Evolutionary conservation across 2,888 invertebrate species (phyloP).

Genomic region (Tetheella fluctuosa): DNA sequence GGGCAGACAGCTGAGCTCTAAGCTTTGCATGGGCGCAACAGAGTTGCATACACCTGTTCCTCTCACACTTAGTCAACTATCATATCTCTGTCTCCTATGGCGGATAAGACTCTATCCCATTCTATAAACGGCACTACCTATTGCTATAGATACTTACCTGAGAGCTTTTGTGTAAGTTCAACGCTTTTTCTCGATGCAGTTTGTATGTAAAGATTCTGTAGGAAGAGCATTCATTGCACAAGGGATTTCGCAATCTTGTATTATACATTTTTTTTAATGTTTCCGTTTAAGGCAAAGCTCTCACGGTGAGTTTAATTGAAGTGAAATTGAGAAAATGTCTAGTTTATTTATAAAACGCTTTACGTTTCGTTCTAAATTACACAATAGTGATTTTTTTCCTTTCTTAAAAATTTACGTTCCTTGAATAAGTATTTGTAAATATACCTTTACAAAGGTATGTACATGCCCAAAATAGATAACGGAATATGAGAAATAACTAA

Average conservation of each 20-base stretch:
- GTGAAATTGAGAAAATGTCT: not conserved
- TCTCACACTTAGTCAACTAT: slow-evolving; percentile 52
- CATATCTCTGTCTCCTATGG: slow-evolving; percentile 64
- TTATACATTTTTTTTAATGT: slow-evolving; percentile 44
- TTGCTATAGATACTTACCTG: slow-evolving; percentile 81
- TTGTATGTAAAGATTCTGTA: slow-evolving; percentile 71
- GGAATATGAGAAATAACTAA: slow-evolving; percentile 5
- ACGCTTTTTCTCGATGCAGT: slow-evolving; percentile 76
- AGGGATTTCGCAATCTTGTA: slow-evolving; percentile 52
- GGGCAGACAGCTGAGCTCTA: slow-evolving; percentile 82
- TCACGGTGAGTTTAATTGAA: slow-evolving; percentile 38
- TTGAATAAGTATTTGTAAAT: slow-evolving; percentile 15
- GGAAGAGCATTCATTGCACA: slow-evolving; percentile 53
- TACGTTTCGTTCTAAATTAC: slow-evolving; percentile 23
- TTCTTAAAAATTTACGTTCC: not conserved
- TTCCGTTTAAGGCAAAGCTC: slow-evolving; percentile 30
- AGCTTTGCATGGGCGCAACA: slow-evolving; percentile 74
- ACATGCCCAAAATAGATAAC: slow-evolving; percentile 47
- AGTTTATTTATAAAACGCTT: not conserved
- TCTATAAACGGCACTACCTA: slow-evolving; percentile 78
- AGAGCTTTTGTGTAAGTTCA: slow-evolving; percentile 83
- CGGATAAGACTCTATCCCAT: slow-evolving; percentile 72
- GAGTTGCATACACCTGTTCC: slow-evolving; percentile 70
- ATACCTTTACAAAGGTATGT: slow-evolving; percentile 21
- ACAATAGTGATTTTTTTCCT: slow-evolving; percentile 15